phyloP scores from a whole-genome alignment of 2,888 invertebrate species.

The Chesias legatella region DNA sequence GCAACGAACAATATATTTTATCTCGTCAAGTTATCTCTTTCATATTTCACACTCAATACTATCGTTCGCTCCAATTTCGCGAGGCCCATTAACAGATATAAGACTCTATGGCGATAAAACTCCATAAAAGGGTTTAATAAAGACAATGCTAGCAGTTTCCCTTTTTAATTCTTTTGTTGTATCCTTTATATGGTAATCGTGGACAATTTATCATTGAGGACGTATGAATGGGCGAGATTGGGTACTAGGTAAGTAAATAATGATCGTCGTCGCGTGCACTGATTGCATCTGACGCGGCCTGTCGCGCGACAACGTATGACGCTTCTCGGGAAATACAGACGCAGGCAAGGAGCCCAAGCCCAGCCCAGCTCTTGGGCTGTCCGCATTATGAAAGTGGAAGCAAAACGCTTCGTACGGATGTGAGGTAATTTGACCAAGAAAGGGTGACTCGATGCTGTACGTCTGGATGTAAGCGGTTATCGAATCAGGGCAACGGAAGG shows the following conservation, averaged over 20 bases:
- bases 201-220: conserved; percentile 69
- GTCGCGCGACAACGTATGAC: conserved; percentile 9
- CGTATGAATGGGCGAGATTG: conserved; percentile 66
- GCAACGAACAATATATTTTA: background rate
- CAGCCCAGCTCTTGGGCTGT: too few relatives aligned
- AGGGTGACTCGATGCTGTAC: too few relatives aligned
- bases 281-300: conserved; percentile 16
- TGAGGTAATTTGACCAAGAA: too few relatives aligned
- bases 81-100: conserved; percentile 6
- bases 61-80: background rate
- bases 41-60: background rate
- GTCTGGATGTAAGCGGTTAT: too few relatives aligned
- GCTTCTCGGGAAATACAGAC: too few relatives aligned
- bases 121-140: conserved; percentile 46
- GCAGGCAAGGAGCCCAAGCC: too few relatives aligned
- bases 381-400: too few relatives aligned
- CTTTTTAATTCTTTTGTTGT: conserved; percentile 48
- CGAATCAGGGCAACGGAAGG: too few relatives aligned
- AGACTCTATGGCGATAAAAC: conserved; percentile 35
- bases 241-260: conserved; percentile 44
- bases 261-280: conserved; percentile 34
- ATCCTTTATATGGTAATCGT: conserved; percentile 69
- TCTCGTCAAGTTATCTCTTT: background rate
- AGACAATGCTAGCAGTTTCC: conserved; percentile 50
- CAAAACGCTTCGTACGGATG: too few relatives aligned